These are phyloP conservation scores for Taenaris catops DNA, from an alignment of 2,888 invertebrate genomes.

Conservation along the genomic window DNA sequence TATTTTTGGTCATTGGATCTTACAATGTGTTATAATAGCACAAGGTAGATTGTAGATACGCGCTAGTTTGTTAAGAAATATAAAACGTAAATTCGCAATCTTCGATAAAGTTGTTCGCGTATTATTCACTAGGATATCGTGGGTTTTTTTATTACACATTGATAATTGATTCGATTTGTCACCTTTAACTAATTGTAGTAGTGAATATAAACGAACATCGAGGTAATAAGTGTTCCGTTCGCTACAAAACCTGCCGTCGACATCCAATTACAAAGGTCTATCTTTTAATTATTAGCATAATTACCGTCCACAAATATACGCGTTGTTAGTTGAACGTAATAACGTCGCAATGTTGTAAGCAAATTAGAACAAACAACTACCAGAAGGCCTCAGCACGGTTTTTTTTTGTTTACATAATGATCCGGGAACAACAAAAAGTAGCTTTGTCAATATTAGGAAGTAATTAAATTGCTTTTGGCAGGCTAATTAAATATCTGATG, in stretches of 20 bases:
- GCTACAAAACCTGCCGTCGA: neutral
- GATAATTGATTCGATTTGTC: neutral
- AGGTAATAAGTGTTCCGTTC: neutral
- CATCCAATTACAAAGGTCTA: conserved; percentile 3
- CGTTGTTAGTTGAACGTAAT: neutral
- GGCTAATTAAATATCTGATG: conserved; percentile 51
- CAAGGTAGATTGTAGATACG: too few relatives aligned
- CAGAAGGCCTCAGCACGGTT: conserved; percentile 21
- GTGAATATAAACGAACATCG: neutral
- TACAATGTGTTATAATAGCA: too few relatives aligned
- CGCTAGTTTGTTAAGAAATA: too few relatives aligned
- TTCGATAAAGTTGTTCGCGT: too few relatives aligned
- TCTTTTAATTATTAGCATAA: conserved; percentile 3
- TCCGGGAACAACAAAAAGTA: conserved; percentile 47
- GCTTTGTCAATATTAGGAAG: conserved; percentile 71
- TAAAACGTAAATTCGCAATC: too few relatives aligned
- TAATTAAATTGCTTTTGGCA: conserved; percentile 61
- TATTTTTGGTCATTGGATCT: too few relatives aligned
- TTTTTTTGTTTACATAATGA: conserved; percentile 40
- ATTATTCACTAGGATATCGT: too few relatives aligned
- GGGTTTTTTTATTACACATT: too few relatives aligned
- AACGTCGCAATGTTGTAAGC: neutral
- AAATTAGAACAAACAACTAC: conserved; percentile 4
- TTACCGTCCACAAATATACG: neutral
- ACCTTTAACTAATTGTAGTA: conserved; percentile 9